phyloP scores from a whole-genome alignment of 2,797 vertebrate genomes.

The Crenuchus spilurus region DNA sequence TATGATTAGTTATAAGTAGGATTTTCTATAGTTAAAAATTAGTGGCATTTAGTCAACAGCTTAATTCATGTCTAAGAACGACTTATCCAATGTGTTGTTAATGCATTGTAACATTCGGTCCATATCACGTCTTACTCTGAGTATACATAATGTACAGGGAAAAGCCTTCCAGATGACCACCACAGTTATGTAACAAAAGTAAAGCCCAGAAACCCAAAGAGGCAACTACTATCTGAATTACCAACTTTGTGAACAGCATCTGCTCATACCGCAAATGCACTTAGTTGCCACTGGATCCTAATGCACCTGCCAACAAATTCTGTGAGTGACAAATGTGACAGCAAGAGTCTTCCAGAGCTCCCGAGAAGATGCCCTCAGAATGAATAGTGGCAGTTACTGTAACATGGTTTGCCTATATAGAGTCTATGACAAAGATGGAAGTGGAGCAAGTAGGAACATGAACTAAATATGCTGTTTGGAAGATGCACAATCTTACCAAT shows the following conservation, averaged over 20 bases:
- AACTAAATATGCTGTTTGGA: neutral
- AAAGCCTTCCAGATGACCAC: no score
- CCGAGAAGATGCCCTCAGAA: neutral
- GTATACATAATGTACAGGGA: no score
- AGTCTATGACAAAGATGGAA: neutral
- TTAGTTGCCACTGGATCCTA: neutral
- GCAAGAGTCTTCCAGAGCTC: neutral
- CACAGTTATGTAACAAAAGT: no score
- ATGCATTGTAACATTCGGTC: no score
- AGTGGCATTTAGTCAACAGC: no score
- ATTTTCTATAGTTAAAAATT: no score
- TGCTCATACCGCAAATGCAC: neutral
- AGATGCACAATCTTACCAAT: no score
- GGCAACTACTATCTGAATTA: neutral
- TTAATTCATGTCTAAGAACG: no score
- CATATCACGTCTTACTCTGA: neutral
- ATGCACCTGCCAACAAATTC: neutral
- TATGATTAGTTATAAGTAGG: no score
- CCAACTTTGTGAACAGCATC: neutral
- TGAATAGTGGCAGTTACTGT: neutral
- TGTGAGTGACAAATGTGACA: slow-evolving; percentile 25
- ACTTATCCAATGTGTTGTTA: no score
- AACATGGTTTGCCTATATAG: neutral
- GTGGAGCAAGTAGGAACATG: neutral
- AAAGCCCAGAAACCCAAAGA: neutral